phyloP scores from a whole-genome alignment of 2,113 vertebrate genomes.

The Eptesicus fuscus region DNA sequence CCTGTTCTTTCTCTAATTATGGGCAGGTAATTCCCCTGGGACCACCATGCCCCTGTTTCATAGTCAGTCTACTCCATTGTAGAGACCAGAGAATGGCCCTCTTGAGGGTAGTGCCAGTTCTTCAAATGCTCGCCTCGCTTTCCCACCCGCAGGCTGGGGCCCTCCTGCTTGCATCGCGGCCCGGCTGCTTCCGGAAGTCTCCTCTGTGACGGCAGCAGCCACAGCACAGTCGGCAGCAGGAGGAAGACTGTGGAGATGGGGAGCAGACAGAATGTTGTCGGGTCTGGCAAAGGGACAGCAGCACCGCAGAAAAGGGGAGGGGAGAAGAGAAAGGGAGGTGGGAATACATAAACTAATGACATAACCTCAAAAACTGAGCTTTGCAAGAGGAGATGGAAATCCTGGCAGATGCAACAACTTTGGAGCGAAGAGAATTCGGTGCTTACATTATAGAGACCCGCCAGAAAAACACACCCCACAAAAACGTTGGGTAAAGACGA shows the following conservation, averaged over 20 bases:
- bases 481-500: not conserved
- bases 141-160: not conserved
- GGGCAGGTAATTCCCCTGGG: not conserved
- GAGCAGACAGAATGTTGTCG: not conserved
- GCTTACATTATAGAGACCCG: not conserved
- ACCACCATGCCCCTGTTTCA: not conserved
- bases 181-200: not conserved
- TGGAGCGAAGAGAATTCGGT: not conserved
- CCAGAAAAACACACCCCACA: not conserved
- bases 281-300: not conserved
- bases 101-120: not conserved
- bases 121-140: not conserved
- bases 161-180: not conserved
- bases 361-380: not conserved
- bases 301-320: not conserved
- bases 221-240: no score
- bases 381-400: not conserved
- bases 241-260: not conserved
- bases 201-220: not conserved
- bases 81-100: not conserved
- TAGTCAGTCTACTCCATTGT: not conserved
- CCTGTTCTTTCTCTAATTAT: not conserved
- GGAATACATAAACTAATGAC: not conserved
- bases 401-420: not conserved
- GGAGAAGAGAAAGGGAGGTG: not conserved